Percentiles rank a stretch among this genome's conserved stretches.
Evolutionary conservation across 2,888 invertebrate genomes (phyloP).

Genomic region (Sussaba pulchella): DNA sequence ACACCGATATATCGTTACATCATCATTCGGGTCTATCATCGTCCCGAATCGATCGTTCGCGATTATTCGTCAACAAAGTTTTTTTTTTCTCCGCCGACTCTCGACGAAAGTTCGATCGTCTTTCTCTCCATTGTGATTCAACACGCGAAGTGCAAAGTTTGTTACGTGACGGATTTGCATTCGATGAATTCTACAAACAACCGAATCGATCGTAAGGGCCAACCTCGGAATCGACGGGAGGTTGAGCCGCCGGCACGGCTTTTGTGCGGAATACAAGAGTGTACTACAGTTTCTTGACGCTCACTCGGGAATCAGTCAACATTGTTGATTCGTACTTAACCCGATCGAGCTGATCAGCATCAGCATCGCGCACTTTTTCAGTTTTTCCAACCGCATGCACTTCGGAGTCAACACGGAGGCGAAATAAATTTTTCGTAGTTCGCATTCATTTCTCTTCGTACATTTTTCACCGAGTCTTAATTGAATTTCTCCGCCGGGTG

Average conservation of each 20-base stretch:
- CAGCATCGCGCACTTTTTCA: not conserved
- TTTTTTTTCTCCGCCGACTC: slow-evolving; percentile 11
- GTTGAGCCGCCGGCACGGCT: not conserved
- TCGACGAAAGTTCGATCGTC: slow-evolving; percentile 36
- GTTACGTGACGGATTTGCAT: slow-evolving; percentile 67
- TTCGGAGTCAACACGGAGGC: not conserved
- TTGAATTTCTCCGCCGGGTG: not conserved
- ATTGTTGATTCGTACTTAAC: slow-evolving; percentile 17
- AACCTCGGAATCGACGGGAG: slow-evolving; percentile 40
- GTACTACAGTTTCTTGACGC: slow-evolving; percentile 4
- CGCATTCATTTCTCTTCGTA: too few species aligned
- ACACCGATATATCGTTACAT: not conserved
- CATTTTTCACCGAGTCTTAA: too few species aligned
- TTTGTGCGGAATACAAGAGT: slow-evolving; percentile 27
- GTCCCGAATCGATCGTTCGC: slow-evolving; percentile 52
- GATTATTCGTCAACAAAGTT: slow-evolving; percentile 45
- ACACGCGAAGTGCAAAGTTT: slow-evolving; percentile 62
- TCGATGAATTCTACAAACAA: slow-evolving; percentile 64
- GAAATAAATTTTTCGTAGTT: too few species aligned
- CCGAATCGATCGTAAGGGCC: slow-evolving; percentile 58
- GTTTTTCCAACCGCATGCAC: not conserved
- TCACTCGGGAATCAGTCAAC: slow-evolving; percentile 12
- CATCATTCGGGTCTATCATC: slow-evolving; percentile 4
- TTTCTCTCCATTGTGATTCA: slow-evolving; percentile 55
- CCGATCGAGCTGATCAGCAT: slow-evolving; percentile 8